Percentiles rank a stretch among this genome's conserved stretches.
Conservation (phyloP, 2,113 vertebrate species). For the Chascanopsetta lugubris region DNA sequence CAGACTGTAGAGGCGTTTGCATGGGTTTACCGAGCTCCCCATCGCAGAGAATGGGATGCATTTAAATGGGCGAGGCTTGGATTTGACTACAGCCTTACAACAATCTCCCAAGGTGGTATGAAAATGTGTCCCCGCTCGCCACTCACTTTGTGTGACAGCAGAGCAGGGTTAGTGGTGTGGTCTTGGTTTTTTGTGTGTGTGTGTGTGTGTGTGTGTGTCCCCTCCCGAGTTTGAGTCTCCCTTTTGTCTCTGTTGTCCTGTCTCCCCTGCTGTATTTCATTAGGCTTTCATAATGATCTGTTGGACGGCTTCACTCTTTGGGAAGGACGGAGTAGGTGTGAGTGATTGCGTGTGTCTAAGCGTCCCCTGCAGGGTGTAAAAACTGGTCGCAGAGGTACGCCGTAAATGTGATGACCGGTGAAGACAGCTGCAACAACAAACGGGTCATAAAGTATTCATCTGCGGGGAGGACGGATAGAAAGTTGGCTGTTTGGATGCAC, state of each 20-base stretch:
- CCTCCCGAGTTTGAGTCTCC: not conserved
- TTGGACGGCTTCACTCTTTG: slow-evolving; percentile 26
- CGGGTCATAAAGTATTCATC: slow-evolving; percentile 74
- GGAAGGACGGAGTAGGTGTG: slow-evolving; percentile 10
- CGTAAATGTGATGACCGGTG: slow-evolving; percentile 66
- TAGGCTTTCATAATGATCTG: not conserved
- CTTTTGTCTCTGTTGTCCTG: not conserved
- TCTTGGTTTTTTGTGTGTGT: too few species aligned
- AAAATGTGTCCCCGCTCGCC: slow-evolving; percentile 52
- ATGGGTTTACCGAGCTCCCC: slow-evolving; percentile 78
- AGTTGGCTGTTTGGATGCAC: not conserved
- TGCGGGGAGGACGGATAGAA: slow-evolving; percentile 25
- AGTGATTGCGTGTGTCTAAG: slow-evolving; percentile 34
- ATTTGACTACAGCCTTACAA: slow-evolving; percentile 80
- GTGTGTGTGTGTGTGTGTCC: slow-evolving; percentile 32
- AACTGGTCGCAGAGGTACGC: slow-evolving; percentile 36
- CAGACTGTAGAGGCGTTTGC: slow-evolving; percentile 77
- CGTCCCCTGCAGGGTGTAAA: slow-evolving; percentile 44
- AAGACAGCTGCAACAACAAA: slow-evolving; percentile 79
- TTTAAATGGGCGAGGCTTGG: slow-evolving; percentile 68
- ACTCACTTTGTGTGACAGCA: slow-evolving; percentile 50
- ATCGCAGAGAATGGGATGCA: slow-evolving; percentile 61
- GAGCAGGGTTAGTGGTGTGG: slow-evolving; percentile 52
- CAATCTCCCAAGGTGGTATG: slow-evolving; percentile 71
- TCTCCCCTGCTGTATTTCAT: slow-evolving; percentile 5